phyloP scores from a whole-genome alignment of 1,140 invertebrate species.

The Microplitis mediator region DNA sequence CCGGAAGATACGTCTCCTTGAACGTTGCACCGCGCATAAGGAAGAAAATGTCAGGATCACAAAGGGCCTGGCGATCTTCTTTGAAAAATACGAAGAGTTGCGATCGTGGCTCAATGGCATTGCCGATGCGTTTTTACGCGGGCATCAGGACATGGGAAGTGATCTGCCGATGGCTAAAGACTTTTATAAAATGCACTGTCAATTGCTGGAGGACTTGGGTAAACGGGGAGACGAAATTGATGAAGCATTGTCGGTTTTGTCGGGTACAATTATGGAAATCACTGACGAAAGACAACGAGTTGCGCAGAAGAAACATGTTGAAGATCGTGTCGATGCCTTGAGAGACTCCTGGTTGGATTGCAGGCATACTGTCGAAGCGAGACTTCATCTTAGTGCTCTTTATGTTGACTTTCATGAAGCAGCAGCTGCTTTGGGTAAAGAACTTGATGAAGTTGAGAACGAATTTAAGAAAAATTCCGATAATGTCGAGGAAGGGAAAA shows the following conservation, averaged over 20 bases:
- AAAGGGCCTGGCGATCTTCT: constrained; percentile 71
- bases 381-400: constrained; percentile 68
- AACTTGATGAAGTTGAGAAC: constrained; percentile 71
- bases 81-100: constrained; percentile 74
- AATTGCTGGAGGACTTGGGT: constrained; percentile 76
- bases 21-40: constrained; percentile 72
- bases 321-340: constrained; percentile 68
- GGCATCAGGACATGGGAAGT: constrained; percentile 78
- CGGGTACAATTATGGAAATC: constrained; percentile 71
- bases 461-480: constrained; percentile 59
- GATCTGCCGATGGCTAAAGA: constrained; percentile 73
- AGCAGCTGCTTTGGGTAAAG: constrained; percentile 69
- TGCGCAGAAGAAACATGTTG: constrained; percentile 66
- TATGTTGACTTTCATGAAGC: constrained; percentile 79
- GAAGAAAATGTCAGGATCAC: constrained; percentile 76
- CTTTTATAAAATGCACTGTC: constrained; percentile 77
- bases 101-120: constrained; percentile 75
- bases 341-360: constrained; percentile 70
- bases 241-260: constrained; percentile 67
- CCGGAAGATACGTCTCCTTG: constrained; percentile 70
- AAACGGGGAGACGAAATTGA: constrained; percentile 60
- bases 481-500: constrained; percentile 62
- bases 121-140: constrained; percentile 75
- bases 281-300: constrained; percentile 65
- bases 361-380: constrained; percentile 68